Base-by-base conservation (phyloP, 1,140 invertebrate genomes). In the Hylaeus anthracinus region DNA sequence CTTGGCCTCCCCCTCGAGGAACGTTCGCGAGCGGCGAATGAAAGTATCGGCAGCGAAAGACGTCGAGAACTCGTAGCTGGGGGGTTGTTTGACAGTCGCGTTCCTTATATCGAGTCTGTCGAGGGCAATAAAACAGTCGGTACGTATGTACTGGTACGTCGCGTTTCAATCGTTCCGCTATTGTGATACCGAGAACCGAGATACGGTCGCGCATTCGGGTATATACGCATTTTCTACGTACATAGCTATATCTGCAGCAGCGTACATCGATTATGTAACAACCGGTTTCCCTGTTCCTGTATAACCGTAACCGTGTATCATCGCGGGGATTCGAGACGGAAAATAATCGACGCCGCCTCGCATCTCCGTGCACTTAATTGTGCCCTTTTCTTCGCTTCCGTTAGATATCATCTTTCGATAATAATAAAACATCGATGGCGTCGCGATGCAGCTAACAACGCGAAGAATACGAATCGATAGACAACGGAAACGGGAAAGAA, bases 101-200 rank as follows among this genome's bases (percentile, higher is more conserved):
- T 78, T 71, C 73, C 63, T 67, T 80, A 53, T 85, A 85, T 82
- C 58, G 78, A 75, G 69, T 63, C 85, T 72, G 61, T 60, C 43
- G 80, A 48, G 60, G 56, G 48, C 76, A 90, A 88, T 88, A 88
- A 90, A 89, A 89, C 69, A 81, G 66, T 79, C 76, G 26, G 26
- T 26, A 26, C 26, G 73, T 15, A 26, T 64, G 37, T 55, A n/a
- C 15, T 77, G 88, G 82, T 88, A 90, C 86, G 83, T 86, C 83
- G 83, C 58, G 79, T 87, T 88, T 87, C 88, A 87, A 90, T 90
- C 85, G 81, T 87, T 85, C 67, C 67, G 66, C 55, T 79, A 88
- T 87, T 84, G 85, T 84, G 79, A 84, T 70, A 71, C 77, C 45
- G 66, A 71, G 73, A 83, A 83, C 79, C 70, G 73, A 85, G 69